Conservation (phyloP, 2,888 invertebrate species). For the Acanthosepion pharaonis region DNA sequence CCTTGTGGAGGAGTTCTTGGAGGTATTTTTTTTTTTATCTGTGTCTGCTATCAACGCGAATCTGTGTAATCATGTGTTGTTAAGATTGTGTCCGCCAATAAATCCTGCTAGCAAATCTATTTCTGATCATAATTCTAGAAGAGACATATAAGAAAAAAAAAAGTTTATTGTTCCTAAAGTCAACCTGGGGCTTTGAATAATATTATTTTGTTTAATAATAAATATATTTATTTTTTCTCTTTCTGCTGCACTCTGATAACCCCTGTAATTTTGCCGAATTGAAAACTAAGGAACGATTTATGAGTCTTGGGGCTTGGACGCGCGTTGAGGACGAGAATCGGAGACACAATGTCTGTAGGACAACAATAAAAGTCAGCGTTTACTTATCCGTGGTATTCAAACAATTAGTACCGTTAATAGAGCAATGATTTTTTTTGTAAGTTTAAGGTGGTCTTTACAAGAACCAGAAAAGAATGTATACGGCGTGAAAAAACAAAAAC, state of each 20-base stretch:
- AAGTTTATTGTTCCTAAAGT: neutral
- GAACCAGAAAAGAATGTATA: neutral
- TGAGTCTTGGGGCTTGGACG: neutral
- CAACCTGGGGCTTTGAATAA: neutral
- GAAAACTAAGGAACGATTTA: neutral
- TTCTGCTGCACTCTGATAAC: neutral
- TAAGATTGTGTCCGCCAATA: too few species aligned
- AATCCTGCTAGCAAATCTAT: neutral
- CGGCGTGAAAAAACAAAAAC: neutral
- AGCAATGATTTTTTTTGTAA: neutral
- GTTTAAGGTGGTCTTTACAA: neutral
- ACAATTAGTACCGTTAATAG: slow-evolving; percentile 9
- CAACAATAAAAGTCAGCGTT: neutral
- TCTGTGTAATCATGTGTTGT: too few species aligned
- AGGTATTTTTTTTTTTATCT: too few species aligned
- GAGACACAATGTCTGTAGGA: neutral
- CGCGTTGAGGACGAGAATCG: neutral
- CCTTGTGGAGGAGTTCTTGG: too few species aligned
- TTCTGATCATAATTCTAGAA: neutral
- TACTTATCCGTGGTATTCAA: slow-evolving; percentile 33
- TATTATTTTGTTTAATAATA: neutral
- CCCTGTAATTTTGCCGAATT: neutral
- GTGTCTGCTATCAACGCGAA: too few species aligned
- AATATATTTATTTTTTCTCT: neutral
- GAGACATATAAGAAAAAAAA: neutral